Evolutionary conservation across 2,888 invertebrate species (phyloP).

Genomic region (Scaptomyza tumidula): DNA sequence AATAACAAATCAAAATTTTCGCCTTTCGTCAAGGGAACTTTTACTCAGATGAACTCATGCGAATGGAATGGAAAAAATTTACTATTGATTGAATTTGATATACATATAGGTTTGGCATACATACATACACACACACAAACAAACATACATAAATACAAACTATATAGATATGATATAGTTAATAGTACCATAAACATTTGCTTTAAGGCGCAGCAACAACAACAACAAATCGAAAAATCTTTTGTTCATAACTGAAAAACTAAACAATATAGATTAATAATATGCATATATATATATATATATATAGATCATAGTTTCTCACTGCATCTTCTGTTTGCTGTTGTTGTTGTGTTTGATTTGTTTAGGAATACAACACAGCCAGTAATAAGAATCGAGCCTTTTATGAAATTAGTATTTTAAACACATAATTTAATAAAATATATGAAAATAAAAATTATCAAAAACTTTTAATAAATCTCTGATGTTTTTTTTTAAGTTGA

Average conservation of each 20-base stretch:
- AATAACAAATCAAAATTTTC: too few species aligned
- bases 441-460: background rate
- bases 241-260: background rate
- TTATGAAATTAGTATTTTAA: conserved; percentile 65
- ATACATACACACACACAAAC: too few species aligned
- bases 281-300: background rate
- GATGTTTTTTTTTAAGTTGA: too few species aligned
- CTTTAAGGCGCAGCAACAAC: background rate
- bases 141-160: too few species aligned
- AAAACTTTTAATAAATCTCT: too few species aligned
- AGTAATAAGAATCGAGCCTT: conserved; percentile 52
- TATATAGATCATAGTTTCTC: background rate
- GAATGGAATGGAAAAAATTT: too few species aligned
- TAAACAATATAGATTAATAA: too few species aligned
- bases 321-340: background rate
- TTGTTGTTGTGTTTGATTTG: background rate
- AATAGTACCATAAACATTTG: background rate
- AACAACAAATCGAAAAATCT: background rate
- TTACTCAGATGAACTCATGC: too few species aligned
- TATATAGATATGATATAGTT: too few species aligned
- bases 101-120: too few species aligned
- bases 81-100: too few species aligned
- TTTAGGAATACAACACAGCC: conserved; percentile 13
- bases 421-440: conserved; percentile 34
- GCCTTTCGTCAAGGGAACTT: too few species aligned